Percentiles rank a stretch among this genome's conserved stretches.
These are phyloP conservation scores for Dyspetes luteomarginatus DNA, from an alignment of 2,888 invertebrate species.

Conservation along the genomic window DNA sequence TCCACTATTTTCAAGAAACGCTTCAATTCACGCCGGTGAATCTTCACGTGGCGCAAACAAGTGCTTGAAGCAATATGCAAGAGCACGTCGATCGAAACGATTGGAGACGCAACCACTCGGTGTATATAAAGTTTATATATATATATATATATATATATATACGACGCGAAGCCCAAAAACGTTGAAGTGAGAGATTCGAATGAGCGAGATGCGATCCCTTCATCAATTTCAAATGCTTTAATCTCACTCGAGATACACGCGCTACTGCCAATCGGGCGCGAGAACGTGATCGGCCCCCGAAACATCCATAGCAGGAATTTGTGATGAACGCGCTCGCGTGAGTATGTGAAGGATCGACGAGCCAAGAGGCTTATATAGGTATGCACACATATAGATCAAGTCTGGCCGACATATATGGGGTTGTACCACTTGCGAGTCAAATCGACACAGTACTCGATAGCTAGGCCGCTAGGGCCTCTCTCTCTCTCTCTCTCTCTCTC, in stretches of 20 bases:
- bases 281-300: not conserved
- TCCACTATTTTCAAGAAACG: too few relatives aligned
- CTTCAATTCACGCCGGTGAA: too few relatives aligned
- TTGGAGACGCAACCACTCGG: not conserved
- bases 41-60: too few relatives aligned
- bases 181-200: not conserved
- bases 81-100: not conserved
- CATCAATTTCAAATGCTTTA: conserved; percentile 26
- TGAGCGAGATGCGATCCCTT: not conserved
- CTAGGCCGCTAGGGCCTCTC: conserved; percentile 19
- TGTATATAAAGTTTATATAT: too few relatives aligned
- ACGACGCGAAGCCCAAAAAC: not conserved
- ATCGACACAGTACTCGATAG: conserved; percentile 27
- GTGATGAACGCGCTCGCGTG: conserved; percentile 17
- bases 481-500: too few relatives aligned
- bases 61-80: too few relatives aligned
- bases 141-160: not conserved
- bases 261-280: conserved; percentile 9
- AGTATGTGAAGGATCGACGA: not conserved
- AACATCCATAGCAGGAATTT: conserved; percentile 22
- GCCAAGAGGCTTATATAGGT: not conserved
- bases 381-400: not conserved
- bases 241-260: conserved; percentile 17
- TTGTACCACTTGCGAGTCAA: conserved; percentile 50
- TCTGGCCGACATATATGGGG: conserved; percentile 25